Evolutionary conservation across 2,888 invertebrate species (phyloP).

Genomic region (Andrena bucephala): DNA sequence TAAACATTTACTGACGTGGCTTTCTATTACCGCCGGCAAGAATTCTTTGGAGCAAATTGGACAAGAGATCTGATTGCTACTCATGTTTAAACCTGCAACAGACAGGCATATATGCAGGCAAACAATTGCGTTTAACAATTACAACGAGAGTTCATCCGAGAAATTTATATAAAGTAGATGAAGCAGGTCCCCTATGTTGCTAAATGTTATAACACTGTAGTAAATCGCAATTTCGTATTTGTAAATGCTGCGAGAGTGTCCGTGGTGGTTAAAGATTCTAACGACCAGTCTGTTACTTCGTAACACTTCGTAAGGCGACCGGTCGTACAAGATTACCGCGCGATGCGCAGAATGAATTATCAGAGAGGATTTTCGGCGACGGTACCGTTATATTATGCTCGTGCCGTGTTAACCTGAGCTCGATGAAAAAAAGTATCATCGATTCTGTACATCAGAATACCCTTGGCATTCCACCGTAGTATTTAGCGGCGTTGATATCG

Average conservation of each 20-base stretch:
- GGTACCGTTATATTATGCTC: conserved; percentile 66
- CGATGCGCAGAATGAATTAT: conserved; percentile 50
- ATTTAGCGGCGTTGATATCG: conserved; percentile 10
- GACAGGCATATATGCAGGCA: conserved; percentile 1
- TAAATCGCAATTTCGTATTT: no score
- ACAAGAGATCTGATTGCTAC: conserved; percentile 84
- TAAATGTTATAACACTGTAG: no score
- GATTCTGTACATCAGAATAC: conserved; percentile 4
- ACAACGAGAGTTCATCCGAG: no score
- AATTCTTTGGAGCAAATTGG: conserved; percentile 89
- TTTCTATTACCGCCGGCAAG: conserved; percentile 86
- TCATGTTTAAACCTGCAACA: conserved; percentile 61
- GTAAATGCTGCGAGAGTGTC: no score
- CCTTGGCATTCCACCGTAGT: not conserved
- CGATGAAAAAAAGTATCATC: conserved; percentile 1
- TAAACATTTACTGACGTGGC: conserved; percentile 90
- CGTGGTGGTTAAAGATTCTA: not conserved
- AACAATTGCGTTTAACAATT: not conserved
- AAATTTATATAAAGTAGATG: no score
- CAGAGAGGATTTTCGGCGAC: conserved; percentile 37
- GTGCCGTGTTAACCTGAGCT: conserved; percentile 52
- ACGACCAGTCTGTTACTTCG: not conserved
- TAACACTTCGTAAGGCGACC: not conserved
- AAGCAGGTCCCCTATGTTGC: no score
- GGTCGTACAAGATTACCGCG: conserved; percentile 16